Conservation (phyloP, 1,140 invertebrate species). For the Nasonia longicornis region DNA sequence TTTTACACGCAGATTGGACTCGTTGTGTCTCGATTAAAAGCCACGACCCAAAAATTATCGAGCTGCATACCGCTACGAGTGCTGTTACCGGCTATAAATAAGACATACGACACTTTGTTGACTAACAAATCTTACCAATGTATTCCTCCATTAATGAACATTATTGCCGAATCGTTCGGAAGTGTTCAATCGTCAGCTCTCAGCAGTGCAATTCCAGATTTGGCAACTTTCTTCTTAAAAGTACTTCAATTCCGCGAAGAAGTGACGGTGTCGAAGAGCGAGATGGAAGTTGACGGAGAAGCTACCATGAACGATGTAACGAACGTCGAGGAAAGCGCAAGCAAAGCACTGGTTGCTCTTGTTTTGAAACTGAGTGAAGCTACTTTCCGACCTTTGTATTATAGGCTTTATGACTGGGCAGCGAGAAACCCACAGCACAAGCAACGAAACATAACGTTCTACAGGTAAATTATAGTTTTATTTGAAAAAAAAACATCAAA, state of each 20-base stretch:
- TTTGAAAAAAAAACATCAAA: not conserved
- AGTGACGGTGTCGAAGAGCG: conserved; percentile 57
- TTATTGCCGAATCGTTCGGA: conserved; percentile 79
- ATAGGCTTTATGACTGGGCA: conserved; percentile 89
- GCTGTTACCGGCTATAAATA: conserved; percentile 80
- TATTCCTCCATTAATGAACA: conserved; percentile 78
- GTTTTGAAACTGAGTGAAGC: conserved; percentile 90
- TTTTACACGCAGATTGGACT: conserved; percentile 64
- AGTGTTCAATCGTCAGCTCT: conserved; percentile 73
- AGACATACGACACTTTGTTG: conserved; percentile 76
- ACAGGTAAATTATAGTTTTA: conserved; percentile 69
- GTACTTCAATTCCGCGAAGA: conserved; percentile 79
- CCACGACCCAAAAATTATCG: conserved; percentile 78
- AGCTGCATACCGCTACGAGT: conserved; percentile 78
- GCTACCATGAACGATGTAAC: conserved; percentile 64
- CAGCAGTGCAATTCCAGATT: conserved; percentile 72
- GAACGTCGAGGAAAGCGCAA: conserved; percentile 78
- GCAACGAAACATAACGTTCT: conserved; percentile 82
- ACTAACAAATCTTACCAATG: conserved; percentile 72
- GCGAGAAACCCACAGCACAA: conserved; percentile 73
- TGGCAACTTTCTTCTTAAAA: conserved; percentile 81
- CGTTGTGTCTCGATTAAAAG: conserved; percentile 72
- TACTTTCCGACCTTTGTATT: conserved; percentile 88
- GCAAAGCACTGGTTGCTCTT: conserved; percentile 80
- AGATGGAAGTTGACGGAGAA: conserved; percentile 60